Evolutionary conservation across 23 tunicate species (phyloP), one percentile per base, ranked within the genome.

Genomic region (Ascidia mentula): DNA sequence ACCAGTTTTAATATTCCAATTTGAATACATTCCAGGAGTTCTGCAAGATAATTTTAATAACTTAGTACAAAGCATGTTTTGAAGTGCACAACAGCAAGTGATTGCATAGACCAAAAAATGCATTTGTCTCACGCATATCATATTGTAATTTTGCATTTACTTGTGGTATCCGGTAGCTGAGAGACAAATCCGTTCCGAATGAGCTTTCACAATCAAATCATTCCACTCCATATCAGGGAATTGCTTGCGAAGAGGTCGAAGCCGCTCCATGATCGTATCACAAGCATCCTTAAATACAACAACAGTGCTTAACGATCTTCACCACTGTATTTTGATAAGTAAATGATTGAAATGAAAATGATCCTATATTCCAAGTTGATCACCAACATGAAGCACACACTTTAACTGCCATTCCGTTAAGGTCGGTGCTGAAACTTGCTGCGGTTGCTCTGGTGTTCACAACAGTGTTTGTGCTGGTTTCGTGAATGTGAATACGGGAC

Each of bases 371-470:
- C n/a, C n/a, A n/a, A n/a, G n/a, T n/a, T n/a, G n/a, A n/a, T n/a
- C 65, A 53, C 28, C 28, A 3, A 9, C 65, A 5, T 5, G 1
- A 9, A 53, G 24, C 17, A 70, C 74, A 20, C 3, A 93, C 98
- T 87, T 95, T 86, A 32, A 90, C 88, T 28, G 99, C 99, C 89
- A 80, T 82, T 36, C 99, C 96, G 46, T 95, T 95, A 2, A 90
- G 24, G 71, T 95, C 99, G 2, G 90, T 73, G 36, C 92, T 72
- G 65, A 79, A 40, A 59, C 92, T 89, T 45, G 92, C 96, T 12
- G 96, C 92, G 4, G 96, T 86, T 31, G 99, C 74, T 6, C 86
- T 78, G 17, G 99, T 77, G 69, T 95, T 95, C 30, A 92, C 92
- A 60, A 95, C 96, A 0, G 96, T 84, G 33, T 37, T 77, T n/a